phyloP scores from a whole-genome alignment of 2,888 invertebrate genomes.

The Coelinius sp. region DNA sequence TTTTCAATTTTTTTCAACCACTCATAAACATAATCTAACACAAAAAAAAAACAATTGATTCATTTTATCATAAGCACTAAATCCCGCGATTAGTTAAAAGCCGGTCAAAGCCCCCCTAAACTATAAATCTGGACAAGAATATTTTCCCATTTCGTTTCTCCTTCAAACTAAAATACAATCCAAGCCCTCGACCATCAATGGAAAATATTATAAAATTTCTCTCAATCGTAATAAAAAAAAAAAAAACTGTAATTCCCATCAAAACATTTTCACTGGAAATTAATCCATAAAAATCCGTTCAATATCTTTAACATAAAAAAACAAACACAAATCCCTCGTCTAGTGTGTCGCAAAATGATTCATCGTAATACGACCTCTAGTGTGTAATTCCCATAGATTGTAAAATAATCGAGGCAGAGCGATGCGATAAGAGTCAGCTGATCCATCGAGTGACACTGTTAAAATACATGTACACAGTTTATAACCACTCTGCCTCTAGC shows the following conservation, averaged over 20 bases:
- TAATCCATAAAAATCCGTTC: background rate
- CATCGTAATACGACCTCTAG: background rate
- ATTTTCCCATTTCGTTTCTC: background rate
- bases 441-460: slow-evolving; percentile 29
- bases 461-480: slow-evolving; percentile 13
- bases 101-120: background rate
- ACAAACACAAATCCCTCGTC: background rate
- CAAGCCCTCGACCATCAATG: background rate
- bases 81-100: background rate
- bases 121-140: background rate
- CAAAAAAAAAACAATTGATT: background rate
- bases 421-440: slow-evolving; percentile 35
- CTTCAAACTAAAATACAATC: background rate
- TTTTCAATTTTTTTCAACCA: background rate
- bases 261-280: background rate
- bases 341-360: background rate
- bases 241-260: background rate
- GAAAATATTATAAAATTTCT: background rate
- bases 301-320: background rate
- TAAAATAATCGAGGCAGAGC: background rate
- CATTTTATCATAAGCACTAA: slow-evolving; percentile 1
- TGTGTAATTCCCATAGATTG: background rate
- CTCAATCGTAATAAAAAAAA: background rate
- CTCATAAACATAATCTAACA: slow-evolving; percentile 1
- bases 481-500: slow-evolving; percentile 4